phyloP scores from a whole-genome alignment of 2,888 invertebrate species.

The Rhopalosiphum nymphaeae region DNA sequence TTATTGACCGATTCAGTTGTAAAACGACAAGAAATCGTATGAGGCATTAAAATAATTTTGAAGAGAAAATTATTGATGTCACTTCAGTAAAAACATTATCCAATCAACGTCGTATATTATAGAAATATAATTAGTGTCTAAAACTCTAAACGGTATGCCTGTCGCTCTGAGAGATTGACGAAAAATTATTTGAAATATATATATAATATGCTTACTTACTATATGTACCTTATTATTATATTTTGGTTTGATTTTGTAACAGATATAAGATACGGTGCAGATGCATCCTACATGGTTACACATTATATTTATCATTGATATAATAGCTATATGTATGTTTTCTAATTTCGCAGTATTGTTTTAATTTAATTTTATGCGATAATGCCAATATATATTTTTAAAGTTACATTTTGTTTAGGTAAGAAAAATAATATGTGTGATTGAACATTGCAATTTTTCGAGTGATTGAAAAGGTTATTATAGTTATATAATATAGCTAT shows the following conservation, averaged over 20 bases:
- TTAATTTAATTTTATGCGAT: not conserved
- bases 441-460: not conserved
- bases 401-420: not conserved
- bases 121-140: not conserved
- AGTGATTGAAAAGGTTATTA: constrained; percentile 62
- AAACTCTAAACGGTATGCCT: not conserved
- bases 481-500: constrained; percentile 15
- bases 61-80: not conserved
- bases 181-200: not conserved
- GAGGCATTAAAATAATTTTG: not conserved
- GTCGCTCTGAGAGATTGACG: not conserved
- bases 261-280: not conserved
- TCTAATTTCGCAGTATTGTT: not conserved
- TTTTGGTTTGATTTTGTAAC: not conserved
- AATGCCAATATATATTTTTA: not conserved
- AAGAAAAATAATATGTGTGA: not conserved
- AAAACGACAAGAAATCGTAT: not conserved
- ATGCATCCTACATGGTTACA: not conserved
- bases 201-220: not conserved
- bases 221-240: not conserved
- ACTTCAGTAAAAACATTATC: not conserved
- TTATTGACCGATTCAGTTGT: not conserved
- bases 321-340: not conserved
- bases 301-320: not conserved
- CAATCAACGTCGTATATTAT: not conserved